Base-by-base conservation (phyloP, 2,113 vertebrate genomes). In the Illadopsis cleaveri region DNA sequence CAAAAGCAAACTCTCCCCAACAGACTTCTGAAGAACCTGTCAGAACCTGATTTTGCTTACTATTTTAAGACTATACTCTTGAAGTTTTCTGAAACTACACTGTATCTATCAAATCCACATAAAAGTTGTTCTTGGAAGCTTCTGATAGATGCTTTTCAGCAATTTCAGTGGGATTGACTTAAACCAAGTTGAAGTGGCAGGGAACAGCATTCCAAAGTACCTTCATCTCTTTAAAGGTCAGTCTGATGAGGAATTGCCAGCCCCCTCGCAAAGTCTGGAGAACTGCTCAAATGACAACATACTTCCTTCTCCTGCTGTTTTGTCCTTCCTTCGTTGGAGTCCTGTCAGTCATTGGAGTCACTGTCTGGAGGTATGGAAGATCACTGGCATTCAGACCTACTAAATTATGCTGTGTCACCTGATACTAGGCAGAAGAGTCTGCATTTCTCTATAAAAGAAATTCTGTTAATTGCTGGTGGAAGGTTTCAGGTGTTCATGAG, bases 231-330 rank as follows among this genome's bases (percentile, higher is more conserved):
- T 86, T n/a, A 48, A 92, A 99, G 99, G 93, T 99, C 94, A 99
- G 99, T 66, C 96, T 99, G 82, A 98, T 95, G 82, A 98, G 97
- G 98, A 99, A 99, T 93, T 99, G 99, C 92, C 99, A 99, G 77
- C 99, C 99, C 21, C 99, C 99, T 0, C 94, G 97, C 90, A 98
- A 98, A 57, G 98, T 97, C 17, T 99, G 99, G 98, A 98, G 98
- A 23, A 99, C 99, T 18, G 98, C 99, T 24, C 99, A 99, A 72
- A 99, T 99, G 99, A 98, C 98, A 86, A 99, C 99, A 2, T 94
- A 98, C 88, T 99, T 99, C 96, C 98, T 99, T 31, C 94, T 98
- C 37, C 96, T 99, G 30, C 98, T 99, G 23, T 99, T 99, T 86
- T 99, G 99, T 91, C 99, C 99, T 2, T 99, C 98, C 82, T 99